Evolutionary conservation across 2,888 invertebrate genomes (phyloP).

Genomic region (Chaetogeoica ovagalla): DNA sequence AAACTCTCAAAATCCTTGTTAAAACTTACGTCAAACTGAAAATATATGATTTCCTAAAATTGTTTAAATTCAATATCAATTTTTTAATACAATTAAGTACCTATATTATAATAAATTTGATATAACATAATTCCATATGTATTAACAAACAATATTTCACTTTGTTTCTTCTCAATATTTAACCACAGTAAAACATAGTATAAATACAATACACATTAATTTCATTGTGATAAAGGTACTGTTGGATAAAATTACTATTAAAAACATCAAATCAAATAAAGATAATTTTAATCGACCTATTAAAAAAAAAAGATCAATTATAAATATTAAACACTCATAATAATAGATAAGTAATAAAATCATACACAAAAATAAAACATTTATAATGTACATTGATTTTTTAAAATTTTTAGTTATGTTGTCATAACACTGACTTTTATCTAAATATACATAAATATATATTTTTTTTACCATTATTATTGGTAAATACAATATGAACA

Average conservation of each 20-base stretch:
- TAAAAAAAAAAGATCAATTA: slow-evolving; percentile 3
- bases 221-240: too few relatives aligned
- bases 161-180: too few relatives aligned
- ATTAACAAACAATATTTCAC: too few relatives aligned
- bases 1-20: too few relatives aligned
- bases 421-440: slow-evolving; percentile 3
- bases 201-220: too few relatives aligned
- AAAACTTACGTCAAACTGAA: too few relatives aligned
- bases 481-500: slow-evolving; percentile 3
- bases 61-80: too few relatives aligned
- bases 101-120: too few relatives aligned
- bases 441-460: neutral
- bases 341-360: neutral
- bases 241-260: neutral
- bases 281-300: slow-evolving; percentile 3
- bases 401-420: neutral
- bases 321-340: slow-evolving; percentile 2
- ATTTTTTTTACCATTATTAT: neutral
- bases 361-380: slow-evolving; percentile 22
- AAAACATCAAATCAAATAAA: slow-evolving; percentile 7
- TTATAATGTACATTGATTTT: neutral
- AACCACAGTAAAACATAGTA: too few relatives aligned
- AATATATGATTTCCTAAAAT: too few relatives aligned
- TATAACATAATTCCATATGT: too few relatives aligned
- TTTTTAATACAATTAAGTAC: too few relatives aligned